Percentiles rank a stretch among this genome's conserved stretches.
Evolutionary conservation across 2,113 vertebrate genomes (phyloP).

Genomic region (Anser brachyrhynchus): DNA sequence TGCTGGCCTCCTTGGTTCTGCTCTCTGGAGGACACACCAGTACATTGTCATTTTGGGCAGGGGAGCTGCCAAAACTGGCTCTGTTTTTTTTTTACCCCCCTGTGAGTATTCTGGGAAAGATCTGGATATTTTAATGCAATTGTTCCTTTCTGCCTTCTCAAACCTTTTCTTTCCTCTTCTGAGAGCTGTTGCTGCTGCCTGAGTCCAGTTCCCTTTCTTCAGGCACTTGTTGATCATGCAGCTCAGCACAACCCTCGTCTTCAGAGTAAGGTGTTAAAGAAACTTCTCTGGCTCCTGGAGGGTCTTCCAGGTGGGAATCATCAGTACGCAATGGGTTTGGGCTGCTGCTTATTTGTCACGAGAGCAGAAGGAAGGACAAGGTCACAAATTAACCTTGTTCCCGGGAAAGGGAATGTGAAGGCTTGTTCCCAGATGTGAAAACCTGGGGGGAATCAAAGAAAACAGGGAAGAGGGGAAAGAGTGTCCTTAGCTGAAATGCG

Average conservation of each 20-base stretch:
- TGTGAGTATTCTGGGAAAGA: background rate
- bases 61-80: background rate
- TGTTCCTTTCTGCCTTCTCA: background rate
- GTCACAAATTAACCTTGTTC: background rate
- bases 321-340: background rate
- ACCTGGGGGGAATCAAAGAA: background rate
- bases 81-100: background rate
- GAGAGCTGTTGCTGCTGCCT: background rate
- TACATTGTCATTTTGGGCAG: background rate
- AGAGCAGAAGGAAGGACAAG: background rate
- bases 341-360: background rate
- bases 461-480: background rate
- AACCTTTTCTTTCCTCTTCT: background rate
- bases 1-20: background rate
- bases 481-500: background rate
- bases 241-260: background rate
- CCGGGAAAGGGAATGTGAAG: background rate
- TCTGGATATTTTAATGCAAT: background rate
- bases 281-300: background rate
- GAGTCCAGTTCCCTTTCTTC: background rate
- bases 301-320: background rate
- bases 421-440: background rate
- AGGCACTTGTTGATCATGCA: background rate
- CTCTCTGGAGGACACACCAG: background rate
- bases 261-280: background rate